phyloP scores from a whole-genome alignment of 2,113 vertebrate species.

The Nerophis lumbriciformis region DNA sequence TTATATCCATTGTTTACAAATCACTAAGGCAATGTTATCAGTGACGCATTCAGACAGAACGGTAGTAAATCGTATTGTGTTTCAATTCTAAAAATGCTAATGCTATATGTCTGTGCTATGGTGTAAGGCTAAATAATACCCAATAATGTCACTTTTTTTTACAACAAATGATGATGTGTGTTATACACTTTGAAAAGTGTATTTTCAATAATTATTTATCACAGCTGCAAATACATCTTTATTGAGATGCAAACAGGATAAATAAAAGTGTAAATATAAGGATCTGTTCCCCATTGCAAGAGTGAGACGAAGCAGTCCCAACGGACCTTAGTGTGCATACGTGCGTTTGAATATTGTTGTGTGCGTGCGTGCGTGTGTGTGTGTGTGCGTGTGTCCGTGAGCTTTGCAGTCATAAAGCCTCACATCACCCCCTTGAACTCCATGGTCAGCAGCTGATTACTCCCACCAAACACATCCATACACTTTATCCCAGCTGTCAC shows the following conservation, averaged over 20 bases:
- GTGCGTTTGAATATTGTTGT: background rate
- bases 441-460: conserved; percentile 73
- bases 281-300: conserved; percentile 51
- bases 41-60: conserved; percentile 47
- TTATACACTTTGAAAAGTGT: too few species aligned
- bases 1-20: conserved; percentile 59
- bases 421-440: conserved; percentile 69
- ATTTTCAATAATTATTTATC: background rate
- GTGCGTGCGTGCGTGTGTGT: background rate
- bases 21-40: conserved; percentile 38
- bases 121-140: too few species aligned
- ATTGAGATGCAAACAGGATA: background rate
- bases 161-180: too few species aligned
- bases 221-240: background rate
- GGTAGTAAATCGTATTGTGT: background rate
- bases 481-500: conserved; percentile 75
- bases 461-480: conserved; percentile 75
- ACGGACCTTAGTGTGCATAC: conserved; percentile 26
- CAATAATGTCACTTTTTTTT: too few species aligned
- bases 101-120: too few species aligned
- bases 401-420: conserved; percentile 72
- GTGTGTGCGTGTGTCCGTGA: conserved; percentile 37
- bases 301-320: conserved; percentile 68
- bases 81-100: too few species aligned
- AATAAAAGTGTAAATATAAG: conserved; percentile 6